These are phyloP conservation scores for Mixornis gularis DNA, from an alignment of 2,113 vertebrate genomes.

Conservation along the genomic window DNA sequence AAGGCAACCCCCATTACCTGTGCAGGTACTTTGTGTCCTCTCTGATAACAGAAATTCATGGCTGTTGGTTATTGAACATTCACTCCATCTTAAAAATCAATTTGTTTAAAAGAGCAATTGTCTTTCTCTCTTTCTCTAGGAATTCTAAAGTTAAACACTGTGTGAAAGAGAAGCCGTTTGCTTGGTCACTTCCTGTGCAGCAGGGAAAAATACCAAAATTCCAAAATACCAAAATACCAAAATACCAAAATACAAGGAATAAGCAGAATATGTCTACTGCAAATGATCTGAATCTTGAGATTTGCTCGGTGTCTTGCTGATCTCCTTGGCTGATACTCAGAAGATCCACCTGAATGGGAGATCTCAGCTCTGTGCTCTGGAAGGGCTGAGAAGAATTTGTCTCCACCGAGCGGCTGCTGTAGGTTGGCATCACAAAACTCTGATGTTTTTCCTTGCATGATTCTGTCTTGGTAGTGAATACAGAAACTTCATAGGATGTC, in stretches of 20 bases:
- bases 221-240: no score
- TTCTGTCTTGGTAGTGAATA: neutral
- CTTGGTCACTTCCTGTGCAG: neutral
- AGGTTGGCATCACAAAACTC: neutral
- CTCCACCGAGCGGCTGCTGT: neutral
- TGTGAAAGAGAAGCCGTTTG: neutral
- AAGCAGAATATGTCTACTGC: neutral
- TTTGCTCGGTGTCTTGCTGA: neutral
- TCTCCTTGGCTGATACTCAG: neutral
- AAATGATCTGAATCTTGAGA: neutral
- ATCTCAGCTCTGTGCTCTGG: neutral
- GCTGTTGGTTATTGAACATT: neutral
- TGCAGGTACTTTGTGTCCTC: neutral
- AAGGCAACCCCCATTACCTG: neutral
- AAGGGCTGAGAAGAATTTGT: neutral
- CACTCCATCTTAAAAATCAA: neutral
- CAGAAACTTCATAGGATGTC: neutral
- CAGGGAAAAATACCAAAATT: no score
- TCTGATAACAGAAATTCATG: neutral
- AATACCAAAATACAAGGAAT: neutral
- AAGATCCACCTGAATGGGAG: neutral
- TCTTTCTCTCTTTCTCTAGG: neutral
- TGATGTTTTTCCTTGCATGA: neutral
- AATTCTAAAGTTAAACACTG: neutral
- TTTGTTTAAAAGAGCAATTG: neutral